Base-by-base conservation (phyloP, 2,113 vertebrate genomes). In the Zapus hudsonius region DNA sequence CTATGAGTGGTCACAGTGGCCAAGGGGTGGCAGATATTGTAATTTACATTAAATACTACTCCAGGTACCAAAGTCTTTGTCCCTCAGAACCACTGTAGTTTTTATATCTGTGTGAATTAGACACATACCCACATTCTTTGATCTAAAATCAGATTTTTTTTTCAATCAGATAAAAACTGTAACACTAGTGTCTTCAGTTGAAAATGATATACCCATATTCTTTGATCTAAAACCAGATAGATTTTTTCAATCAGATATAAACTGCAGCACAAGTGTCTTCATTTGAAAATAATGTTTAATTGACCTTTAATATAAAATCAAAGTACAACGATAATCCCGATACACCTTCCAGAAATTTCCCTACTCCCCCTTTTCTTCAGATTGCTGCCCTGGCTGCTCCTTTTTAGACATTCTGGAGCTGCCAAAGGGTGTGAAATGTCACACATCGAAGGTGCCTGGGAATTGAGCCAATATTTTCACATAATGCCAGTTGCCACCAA, bases 401-500 rank as follows among this genome's bases (percentile, higher is more conserved):
- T 74, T 3, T 84, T 79, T 22, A 86, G 33, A 64, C 55, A 55
- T 82, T 78, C 67, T 95, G 75, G 66, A 88, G 31, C 66, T 67
- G 76, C 47, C 63, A 31, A 33, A n/a, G 52, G 63, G 27, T 83
- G 38, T 92, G 95, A 92, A n/a, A 67, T 91, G 87, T 87, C 91
- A 95, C 73, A 91, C 27, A 76, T 42, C 55, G 47, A 78, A 84
- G 47, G 89, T 94, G 73, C 67, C 76, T 94, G 84, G 87, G 67
- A 95, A 89, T 82, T 64, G 38, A 86, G 52, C 94, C 93, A 95
- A 93, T 95, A 84, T 94, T 96, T 95, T 94, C 80, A 87, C 22
- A 29, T 61, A 81, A 36, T 94, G 47, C 73, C 81, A 91, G 64
- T 96, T 94, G 67, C 40, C 76, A 92, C 59, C 80, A 61, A 95